Percentiles rank a stretch among this genome's conserved stretches.
Conservation (phyloP, 2,797 vertebrate genomes). For the Scarus forsteni region DNA sequence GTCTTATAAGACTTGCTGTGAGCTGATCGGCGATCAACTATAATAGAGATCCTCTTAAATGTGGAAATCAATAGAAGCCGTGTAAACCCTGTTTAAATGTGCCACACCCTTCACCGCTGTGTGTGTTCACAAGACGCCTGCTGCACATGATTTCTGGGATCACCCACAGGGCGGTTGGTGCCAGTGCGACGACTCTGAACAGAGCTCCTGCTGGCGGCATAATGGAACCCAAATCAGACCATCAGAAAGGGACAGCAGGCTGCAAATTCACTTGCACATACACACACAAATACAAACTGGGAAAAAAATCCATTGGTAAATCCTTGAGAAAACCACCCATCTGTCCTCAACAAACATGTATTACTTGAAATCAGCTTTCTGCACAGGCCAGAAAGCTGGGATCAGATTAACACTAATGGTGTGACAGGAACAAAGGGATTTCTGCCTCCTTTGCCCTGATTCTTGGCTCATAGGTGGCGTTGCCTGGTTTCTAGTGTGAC, state of each 20-base stretch:
- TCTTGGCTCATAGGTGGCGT: conserved; percentile 43
- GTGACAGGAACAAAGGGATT: conserved; percentile 63
- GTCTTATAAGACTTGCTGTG: conserved; percentile 44
- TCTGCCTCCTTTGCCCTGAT: conserved; percentile 45
- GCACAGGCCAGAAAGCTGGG: conserved; percentile 29
- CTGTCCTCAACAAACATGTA: conserved; percentile 57
- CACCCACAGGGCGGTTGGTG: conserved; percentile 60
- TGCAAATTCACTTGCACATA: conserved; percentile 54
- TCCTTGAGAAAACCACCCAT: conserved; percentile 56
- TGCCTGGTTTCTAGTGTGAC: conserved; percentile 60
- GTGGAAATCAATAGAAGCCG: conserved; percentile 72
- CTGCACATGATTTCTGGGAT: conserved; percentile 69
- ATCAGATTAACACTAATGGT: conserved; percentile 64
- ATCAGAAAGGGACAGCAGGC: conserved; percentile 77
- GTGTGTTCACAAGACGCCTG: conserved; percentile 51
- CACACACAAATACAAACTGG: conserved; percentile 51
- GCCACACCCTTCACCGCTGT: conserved; percentile 57
- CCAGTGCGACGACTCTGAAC: conserved; percentile 57
- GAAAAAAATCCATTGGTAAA: conserved; percentile 66
- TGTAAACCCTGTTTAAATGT: conserved; percentile 43
- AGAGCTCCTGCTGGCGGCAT: conserved; percentile 66
- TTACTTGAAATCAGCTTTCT: conserved; percentile 63
- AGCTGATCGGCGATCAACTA: conserved; percentile 69
- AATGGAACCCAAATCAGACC: conserved; percentile 78
- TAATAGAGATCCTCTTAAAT: conserved; percentile 74